Conservation (phyloP, 2,113 vertebrate species). For the Phrynosoma blainvillii region DNA sequence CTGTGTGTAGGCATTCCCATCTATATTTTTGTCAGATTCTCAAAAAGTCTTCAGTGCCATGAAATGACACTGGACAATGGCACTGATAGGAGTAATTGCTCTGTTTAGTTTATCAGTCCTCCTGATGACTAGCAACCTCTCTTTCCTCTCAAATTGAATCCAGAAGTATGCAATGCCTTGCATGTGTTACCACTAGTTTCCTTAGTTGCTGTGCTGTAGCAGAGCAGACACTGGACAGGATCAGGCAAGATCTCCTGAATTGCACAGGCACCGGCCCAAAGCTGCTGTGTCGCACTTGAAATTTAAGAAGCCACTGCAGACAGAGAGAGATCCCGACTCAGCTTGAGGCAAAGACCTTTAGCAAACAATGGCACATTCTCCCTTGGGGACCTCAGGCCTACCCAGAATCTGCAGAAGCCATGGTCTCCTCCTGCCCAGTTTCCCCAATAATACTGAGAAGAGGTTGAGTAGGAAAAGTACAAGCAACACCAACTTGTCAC, state of each 20-base stretch:
- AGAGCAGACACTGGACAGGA: not conserved
- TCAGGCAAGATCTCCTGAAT: not conserved
- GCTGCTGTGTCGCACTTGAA: constrained; percentile 58
- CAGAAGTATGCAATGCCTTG: not conserved
- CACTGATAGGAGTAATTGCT: not conserved
- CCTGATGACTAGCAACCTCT: constrained; percentile 6
- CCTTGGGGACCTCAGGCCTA: constrained; percentile 6
- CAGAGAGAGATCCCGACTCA: not conserved
- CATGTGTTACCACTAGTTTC: not conserved
- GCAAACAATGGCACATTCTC: not conserved
- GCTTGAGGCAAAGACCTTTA: not conserved
- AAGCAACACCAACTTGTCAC: not conserved
- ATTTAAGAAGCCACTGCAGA: constrained; percentile 44
- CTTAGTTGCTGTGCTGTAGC: not conserved
- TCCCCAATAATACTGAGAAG: not conserved
- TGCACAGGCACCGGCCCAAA: not conserved
- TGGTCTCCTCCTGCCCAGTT: not conserved
- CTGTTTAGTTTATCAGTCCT: not conserved
- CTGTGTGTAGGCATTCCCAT: not conserved
- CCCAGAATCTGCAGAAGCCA: not conserved
- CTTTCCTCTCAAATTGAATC: not conserved
- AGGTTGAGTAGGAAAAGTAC: not conserved
- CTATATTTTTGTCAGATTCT: not conserved
- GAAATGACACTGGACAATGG: not conserved
- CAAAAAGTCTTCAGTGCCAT: not conserved